Evolutionary conservation across 2,113 vertebrate genomes (phyloP).

Genomic region (Stigmatopora argus): DNA sequence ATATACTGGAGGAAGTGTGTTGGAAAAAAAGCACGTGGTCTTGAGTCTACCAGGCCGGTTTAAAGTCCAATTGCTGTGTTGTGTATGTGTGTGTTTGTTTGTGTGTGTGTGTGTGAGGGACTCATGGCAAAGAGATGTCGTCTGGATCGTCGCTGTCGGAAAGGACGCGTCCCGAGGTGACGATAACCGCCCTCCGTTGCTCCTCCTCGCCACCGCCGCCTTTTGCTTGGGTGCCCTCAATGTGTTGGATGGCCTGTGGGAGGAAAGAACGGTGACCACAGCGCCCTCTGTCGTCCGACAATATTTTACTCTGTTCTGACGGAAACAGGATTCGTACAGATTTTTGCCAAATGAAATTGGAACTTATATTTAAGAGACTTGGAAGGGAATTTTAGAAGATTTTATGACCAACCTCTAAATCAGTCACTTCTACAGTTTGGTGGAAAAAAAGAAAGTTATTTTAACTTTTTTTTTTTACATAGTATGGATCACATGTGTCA

Average conservation of each 20-base stretch:
- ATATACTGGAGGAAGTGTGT: conserved; percentile 33
- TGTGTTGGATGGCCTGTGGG: conserved; percentile 97
- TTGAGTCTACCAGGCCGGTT: conserved; percentile 41
- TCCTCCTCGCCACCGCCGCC: conserved; percentile 81
- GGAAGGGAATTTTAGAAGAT: no score
- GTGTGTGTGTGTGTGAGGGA: conserved; percentile 19
- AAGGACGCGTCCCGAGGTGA: conserved; percentile 75
- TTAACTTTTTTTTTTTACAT: no score
- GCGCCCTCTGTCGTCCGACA: conserved; percentile 41
- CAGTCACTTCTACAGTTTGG: no score
- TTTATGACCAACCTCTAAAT: no score
- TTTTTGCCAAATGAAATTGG: no score
- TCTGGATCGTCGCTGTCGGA: conserved; percentile 82
- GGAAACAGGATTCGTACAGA: neutral
- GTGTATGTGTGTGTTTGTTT: conserved; percentile 17
- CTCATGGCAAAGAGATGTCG: conserved; percentile 83
- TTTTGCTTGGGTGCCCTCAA: conserved; percentile 91
- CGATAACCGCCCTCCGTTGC: conserved; percentile 85
- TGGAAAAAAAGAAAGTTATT: no score
- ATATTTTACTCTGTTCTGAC: neutral
- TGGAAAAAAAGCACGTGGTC: conserved; percentile 47
- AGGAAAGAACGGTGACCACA: neutral
- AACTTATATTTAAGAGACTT: no score
- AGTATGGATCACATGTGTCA: no score
- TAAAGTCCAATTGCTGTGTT: conserved; percentile 44